Percentiles rank a stretch among this genome's conserved stretches.
These are phyloP conservation scores for Spatulosminthurus flaviceps DNA, from an alignment of 2,888 invertebrate genomes.

Conservation along the genomic window DNA sequence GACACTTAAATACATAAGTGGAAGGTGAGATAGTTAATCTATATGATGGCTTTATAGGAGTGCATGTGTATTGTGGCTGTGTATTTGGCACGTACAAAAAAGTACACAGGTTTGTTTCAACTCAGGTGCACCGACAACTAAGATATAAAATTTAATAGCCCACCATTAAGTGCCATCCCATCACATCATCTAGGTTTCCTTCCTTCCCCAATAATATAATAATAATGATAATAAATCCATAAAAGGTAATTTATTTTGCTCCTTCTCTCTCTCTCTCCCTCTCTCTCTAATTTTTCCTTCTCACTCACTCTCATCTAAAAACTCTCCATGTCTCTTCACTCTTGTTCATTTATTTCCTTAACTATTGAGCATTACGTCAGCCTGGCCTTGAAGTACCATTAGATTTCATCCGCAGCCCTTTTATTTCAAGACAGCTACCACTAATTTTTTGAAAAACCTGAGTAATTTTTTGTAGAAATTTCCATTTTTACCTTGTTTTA, in stretches of 20 bases:
- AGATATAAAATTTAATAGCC: slow-evolving; percentile 50
- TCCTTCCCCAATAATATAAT: slow-evolving; percentile 50
- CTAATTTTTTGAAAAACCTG: too few species aligned
- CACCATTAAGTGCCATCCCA: slow-evolving; percentile 48
- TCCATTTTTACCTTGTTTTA: too few species aligned
- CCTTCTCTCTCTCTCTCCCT: slow-evolving; percentile 24
- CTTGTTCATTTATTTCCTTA: neutral
- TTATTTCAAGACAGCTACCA: too few species aligned
- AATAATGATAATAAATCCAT: slow-evolving; percentile 49
- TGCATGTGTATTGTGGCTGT: too few species aligned
- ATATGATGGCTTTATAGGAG: too few species aligned
- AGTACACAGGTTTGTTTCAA: slow-evolving; percentile 18
- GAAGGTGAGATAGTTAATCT: too few species aligned
- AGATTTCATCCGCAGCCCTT: too few species aligned
- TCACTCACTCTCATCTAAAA: slow-evolving; percentile 5
- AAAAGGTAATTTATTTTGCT: slow-evolving; percentile 48
- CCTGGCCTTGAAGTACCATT: too few species aligned
- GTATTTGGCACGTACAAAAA: slow-evolving; percentile 3
- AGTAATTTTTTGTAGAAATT: too few species aligned
- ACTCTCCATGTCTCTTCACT: neutral
- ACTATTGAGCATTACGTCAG: neutral
- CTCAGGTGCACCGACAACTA: slow-evolving; percentile 46
- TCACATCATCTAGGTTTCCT: slow-evolving; percentile 48
- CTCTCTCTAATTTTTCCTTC: neutral
- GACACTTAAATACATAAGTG: too few species aligned